Conservation (phyloP, 2,888 invertebrate species). For the Lucinisca nassula region DNA sequence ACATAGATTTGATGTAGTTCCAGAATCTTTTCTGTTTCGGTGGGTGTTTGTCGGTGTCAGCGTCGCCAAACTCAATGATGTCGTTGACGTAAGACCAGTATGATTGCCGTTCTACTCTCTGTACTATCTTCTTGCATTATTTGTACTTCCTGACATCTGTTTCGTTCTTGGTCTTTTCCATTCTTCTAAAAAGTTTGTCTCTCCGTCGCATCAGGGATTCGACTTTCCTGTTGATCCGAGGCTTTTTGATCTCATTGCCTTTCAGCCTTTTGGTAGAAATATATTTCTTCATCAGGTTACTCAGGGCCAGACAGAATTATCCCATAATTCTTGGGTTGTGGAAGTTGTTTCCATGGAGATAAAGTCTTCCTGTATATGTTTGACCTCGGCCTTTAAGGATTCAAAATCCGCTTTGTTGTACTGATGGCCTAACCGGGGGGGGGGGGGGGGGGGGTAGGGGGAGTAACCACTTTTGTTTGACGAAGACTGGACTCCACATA, state of each 20-base stretch:
- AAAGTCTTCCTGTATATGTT: background rate
- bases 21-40: slow-evolving; percentile 28
- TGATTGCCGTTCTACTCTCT: background rate
- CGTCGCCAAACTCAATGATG: background rate
- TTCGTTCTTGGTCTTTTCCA: background rate
- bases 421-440: too few species aligned
- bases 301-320: background rate
- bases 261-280: too few species aligned
- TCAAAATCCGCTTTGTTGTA: background rate
- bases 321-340: background rate
- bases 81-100: background rate
- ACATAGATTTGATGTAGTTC: slow-evolving; percentile 18
- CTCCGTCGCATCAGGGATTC: background rate
- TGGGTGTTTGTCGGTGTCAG: background rate
- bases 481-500: too few species aligned
- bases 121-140: background rate
- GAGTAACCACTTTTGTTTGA: too few species aligned
- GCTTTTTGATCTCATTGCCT: too few species aligned
- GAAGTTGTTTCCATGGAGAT: background rate
- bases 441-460: too few species aligned
- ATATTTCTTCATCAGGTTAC: background rate
- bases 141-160: background rate
- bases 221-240: background rate
- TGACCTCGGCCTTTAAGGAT: background rate
- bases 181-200: background rate